These are phyloP conservation scores for Apogon talboti DNA, from an alignment of 2,797 vertebrate genomes.

Conservation along the genomic window DNA sequence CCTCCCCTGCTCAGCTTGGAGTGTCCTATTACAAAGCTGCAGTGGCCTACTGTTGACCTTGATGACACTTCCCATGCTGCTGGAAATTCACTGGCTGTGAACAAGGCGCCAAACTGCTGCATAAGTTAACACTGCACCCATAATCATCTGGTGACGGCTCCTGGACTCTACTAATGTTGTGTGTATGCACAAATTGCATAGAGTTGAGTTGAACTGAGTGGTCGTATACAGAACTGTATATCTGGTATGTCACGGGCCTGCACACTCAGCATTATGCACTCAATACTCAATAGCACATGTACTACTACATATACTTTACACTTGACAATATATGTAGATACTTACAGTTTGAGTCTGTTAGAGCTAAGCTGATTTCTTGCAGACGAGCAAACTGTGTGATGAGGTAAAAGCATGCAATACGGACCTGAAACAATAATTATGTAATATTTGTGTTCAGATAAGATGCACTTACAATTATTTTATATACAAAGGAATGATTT, in stretches of 20 bases:
- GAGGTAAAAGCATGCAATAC: conserved; percentile 57
- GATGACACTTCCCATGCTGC: conserved; percentile 71
- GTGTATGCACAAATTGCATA: conserved; percentile 67
- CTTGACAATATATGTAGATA: conserved; percentile 45
- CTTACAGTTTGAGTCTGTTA: conserved; percentile 29
- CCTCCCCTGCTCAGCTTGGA: conserved; percentile 75
- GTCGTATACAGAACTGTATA: conserved; percentile 39
- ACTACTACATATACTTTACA: conserved; percentile 58
- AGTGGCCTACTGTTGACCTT: conserved; percentile 76
- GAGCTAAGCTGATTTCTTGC: conserved; percentile 13
- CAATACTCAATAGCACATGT: conserved; percentile 58
- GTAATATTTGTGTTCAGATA: conserved; percentile 17
- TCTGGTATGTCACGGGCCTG: conserved; percentile 59
- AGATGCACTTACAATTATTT: conserved; percentile 1
- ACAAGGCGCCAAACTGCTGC: conserved; percentile 48
- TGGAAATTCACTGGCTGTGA: conserved; percentile 73
- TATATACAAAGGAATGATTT: conserved; percentile 8
- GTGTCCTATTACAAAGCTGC: conserved; percentile 77
- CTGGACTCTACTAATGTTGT: conserved; percentile 47
- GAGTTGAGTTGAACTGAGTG: conserved; percentile 55
- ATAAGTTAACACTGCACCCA: conserved; percentile 55
- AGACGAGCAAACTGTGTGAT: conserved; percentile 19
- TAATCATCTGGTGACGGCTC: conserved; percentile 45
- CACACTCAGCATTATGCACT: conserved; percentile 62
- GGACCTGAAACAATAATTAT: conserved; percentile 46